Evolutionary conservation across 1,140 invertebrate species (phyloP).

Genomic region (Apis cerana): DNA sequence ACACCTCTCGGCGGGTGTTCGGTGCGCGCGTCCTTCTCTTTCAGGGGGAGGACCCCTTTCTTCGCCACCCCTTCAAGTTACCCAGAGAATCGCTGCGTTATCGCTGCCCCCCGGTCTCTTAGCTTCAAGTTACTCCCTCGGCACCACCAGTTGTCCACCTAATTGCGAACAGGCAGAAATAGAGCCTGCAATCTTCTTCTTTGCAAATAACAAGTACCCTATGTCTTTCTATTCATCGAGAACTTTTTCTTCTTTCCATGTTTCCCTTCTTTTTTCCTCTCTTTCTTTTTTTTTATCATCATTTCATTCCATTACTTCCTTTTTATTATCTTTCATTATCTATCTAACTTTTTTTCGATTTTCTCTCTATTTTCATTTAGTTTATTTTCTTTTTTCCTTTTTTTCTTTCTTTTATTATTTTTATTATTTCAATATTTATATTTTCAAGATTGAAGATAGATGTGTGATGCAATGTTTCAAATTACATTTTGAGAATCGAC

Average conservation of each 20-base stretch:
- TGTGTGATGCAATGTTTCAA: neutral
- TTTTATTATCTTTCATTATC: neutral
- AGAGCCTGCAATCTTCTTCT: slow-evolving; percentile 75
- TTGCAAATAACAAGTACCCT: slow-evolving; percentile 70
- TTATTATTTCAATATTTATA: no score
- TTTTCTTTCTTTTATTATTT: neutral
- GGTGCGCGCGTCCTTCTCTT: slow-evolving; percentile 46
- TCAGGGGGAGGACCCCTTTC: slow-evolving; percentile 46
- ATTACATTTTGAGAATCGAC: neutral
- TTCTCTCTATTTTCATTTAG: neutral
- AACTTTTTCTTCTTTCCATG: neutral
- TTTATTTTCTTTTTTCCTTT: neutral
- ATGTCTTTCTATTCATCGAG: slow-evolving; percentile 9
- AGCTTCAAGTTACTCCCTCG: slow-evolving; percentile 35
- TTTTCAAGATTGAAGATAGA: neutral
- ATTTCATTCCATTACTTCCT: neutral
- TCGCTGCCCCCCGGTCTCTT: slow-evolving; percentile 50
- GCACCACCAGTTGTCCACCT: slow-evolving; percentile 51
- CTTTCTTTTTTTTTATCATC: neutral
- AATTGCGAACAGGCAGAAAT: slow-evolving; percentile 74
- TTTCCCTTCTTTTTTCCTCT: neutral
- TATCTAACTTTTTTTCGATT: neutral
- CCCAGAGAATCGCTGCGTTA: slow-evolving; percentile 39
- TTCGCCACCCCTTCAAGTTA: slow-evolving; percentile 45
- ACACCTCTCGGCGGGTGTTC: slow-evolving; percentile 71